Base-by-base conservation (phyloP, 2,888 invertebrate genomes). In the Amiota minor region DNA sequence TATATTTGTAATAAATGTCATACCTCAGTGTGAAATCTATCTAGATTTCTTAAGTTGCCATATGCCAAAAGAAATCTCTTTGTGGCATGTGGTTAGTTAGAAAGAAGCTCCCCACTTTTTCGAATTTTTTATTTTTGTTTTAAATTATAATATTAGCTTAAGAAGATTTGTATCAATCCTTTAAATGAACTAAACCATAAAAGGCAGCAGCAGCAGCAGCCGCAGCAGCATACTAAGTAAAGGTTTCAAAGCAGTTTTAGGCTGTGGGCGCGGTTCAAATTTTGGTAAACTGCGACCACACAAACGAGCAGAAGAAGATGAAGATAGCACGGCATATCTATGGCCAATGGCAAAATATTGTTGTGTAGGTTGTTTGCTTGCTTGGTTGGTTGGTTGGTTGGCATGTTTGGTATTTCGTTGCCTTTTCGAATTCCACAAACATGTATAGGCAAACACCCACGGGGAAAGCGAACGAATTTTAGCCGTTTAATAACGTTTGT, bases 401-500 rank as follows among this genome's bases (percentile, higher is more conserved):
- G 23, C 20, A 59, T 59, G 23, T n/a, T 59, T 12, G 59, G 23
- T 11, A 59, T 56, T 10, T 56, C 16, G 16, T 56, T 56, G 56
- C 56, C 56, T 10, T 2, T 9, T 16, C 56, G 3, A 9, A 56
- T 59, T 18, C 20, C 59, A 55, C 18, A 16, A 46, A 65, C 65
- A 65, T 12, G 20, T 16, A 49, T 47, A 65, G 18, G 18, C 47
- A 16, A 14, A 62, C 45, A 62, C 45, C 35, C 62, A 62, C 10
- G 49, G 1, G n/a, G 18, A 65, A 16, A 59, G 35, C 10, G 11
- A 12, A 12, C 20, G 20, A 9, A 59, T 14, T 35, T 55, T 16
- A 11, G 55, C 23, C 53, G 68, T 35, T 9, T 14, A 12, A 71
- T 64, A 71, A 18, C 55, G 71, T 55, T 55, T 68, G 50, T 68